Base-by-base conservation (phyloP, 2,888 invertebrate genomes). In the Endotricha flammealis region DNA sequence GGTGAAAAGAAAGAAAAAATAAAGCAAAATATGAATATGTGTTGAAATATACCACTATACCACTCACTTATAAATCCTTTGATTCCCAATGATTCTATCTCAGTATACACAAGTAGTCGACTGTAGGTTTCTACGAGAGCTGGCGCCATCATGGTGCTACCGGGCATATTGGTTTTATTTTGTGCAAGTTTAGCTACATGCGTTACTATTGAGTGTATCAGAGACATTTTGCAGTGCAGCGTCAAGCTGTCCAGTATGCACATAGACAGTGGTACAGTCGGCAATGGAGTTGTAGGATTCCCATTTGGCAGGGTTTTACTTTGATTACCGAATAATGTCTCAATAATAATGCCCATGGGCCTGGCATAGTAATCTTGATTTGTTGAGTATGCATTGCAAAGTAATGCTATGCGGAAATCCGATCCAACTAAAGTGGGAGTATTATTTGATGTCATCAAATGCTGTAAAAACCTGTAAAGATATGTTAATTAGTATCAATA, bases 121-220 rank as follows among this genome's bases (percentile, higher is more conserved):
- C 96, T 95, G 81, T 98, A 98, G 0, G 98, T 98, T 80, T 98
- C 98, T 0, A 98, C 95, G 1, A 98, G 80, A 0, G 97, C 97
- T 0, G 98, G 97, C 0, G 97, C 93, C 64, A 95, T 88, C 74
- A 83, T 87, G 37, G 71, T 81, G 29, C 76, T 82, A 1, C 86
- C 85, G 0, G 95, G 93, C 64, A 94, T 90, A 35, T 92, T 93
- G 0, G 93, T 92, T 68, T 96, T 97, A 17, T 92, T 92, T 64
- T 96, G 95, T 0, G 97, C 95, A 52, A 95, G 88, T 64, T 97
- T 96, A 22, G 96, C 94, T 29, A 98, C 95, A 64, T 97, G 94
- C 0, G 95, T 93, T 36, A 94, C 95, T 51, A 95, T 95, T 28
- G 89, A 81, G 67, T 91, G 90, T 55, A 96, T 95, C 8, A 97